Conservation (phyloP, 2,797 vertebrate species). For the Euphonia xanthogaster region DNA sequence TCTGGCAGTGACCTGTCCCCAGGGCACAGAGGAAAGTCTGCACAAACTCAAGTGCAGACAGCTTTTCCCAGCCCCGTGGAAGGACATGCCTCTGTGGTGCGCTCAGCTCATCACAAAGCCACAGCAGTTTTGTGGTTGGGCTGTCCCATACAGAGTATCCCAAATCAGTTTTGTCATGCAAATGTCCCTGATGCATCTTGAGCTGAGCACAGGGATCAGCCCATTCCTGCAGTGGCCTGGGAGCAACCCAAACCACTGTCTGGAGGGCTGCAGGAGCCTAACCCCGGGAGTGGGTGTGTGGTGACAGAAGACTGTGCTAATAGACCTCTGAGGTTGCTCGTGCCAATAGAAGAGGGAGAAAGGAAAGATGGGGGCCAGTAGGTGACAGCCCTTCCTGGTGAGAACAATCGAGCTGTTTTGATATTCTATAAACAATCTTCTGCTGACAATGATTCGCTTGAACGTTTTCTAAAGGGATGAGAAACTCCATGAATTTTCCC, state of each 20-base stretch:
- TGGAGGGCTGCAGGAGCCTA: background rate
- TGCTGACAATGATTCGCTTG: fast-evolving
- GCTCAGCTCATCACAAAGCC: background rate
- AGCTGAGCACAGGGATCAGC: background rate
- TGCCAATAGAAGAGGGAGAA: background rate
- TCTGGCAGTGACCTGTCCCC: background rate
- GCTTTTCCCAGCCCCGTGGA: background rate
- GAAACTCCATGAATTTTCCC: background rate
- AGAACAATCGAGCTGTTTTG: background rate
- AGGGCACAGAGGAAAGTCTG: background rate
- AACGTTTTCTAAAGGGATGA: background rate
- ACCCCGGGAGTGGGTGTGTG: background rate
- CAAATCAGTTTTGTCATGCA: background rate
- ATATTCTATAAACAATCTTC: background rate
- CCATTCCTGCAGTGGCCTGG: background rate
- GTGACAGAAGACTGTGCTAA: fast-evolving
- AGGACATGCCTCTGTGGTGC: background rate
- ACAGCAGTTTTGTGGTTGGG: background rate
- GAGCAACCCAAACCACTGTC: fast-evolving
- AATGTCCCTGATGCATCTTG: background rate
- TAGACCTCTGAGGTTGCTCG: background rate
- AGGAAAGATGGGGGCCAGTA: background rate
- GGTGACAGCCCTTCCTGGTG: background rate
- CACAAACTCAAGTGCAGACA: background rate
- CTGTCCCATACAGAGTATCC: background rate